phyloP scores from a whole-genome alignment of 53 echinoderm and acorn worm genomes.

The Paelopatides confundens region DNA sequence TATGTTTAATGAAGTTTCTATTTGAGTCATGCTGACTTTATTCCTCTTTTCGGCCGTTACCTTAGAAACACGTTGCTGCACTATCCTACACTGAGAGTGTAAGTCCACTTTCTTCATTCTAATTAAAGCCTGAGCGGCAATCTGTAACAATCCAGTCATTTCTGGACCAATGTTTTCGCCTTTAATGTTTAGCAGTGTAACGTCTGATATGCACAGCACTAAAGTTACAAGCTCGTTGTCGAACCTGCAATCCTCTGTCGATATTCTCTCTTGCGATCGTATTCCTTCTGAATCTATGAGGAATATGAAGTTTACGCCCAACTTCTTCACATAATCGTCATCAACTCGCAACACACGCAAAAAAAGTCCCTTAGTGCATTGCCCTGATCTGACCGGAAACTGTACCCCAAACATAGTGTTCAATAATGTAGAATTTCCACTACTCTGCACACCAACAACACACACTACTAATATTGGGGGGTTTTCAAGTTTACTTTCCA shows the following conservation, averaged over 20 bases:
- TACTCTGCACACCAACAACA: constrained; percentile 47
- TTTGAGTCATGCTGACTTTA: neutral
- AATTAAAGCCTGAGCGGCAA: constrained; percentile 23
- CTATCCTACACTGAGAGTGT: neutral
- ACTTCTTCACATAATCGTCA: neutral
- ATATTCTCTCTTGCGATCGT: neutral
- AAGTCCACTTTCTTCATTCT: constrained; percentile 20
- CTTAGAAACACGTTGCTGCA: constrained; percentile 23
- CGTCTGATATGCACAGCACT: neutral
- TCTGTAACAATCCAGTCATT: constrained; percentile 12
- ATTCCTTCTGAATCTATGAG: constrained; percentile 33
- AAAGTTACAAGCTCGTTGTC: constrained; percentile 19
- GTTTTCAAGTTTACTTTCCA: neutral
- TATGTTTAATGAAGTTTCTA: neutral
- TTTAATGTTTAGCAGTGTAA: neutral
- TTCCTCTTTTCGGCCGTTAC: neutral
- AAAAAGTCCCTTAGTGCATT: constrained; percentile 48
- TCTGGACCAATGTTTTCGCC: constrained; percentile 16
- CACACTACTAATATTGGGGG: constrained; percentile 2
- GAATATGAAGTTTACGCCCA: neutral
- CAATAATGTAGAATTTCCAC: constrained; percentile 67
- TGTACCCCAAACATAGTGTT: constrained; percentile 62
- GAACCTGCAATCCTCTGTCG: neutral
- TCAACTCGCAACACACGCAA: constrained; percentile 49
- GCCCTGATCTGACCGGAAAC: constrained; percentile 49